phyloP scores from a whole-genome alignment of 2,797 vertebrate species.

The Oophaga sylvatica region DNA sequence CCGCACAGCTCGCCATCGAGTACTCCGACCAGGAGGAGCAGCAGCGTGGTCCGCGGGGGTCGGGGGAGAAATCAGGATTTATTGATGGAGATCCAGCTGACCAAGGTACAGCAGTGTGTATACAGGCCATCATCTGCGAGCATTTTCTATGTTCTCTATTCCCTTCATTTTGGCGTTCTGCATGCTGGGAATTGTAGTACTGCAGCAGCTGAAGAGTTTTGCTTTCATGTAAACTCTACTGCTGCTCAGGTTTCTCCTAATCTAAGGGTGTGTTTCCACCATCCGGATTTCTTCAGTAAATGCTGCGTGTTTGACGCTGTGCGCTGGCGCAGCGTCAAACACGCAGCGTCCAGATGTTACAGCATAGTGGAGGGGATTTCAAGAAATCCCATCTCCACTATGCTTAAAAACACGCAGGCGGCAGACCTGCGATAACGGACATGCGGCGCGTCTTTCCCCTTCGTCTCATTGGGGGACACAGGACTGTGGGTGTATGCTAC shows the following conservation, averaged over 20 bases:
- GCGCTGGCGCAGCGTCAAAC: too few relatives aligned
- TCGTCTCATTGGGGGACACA: too few relatives aligned
- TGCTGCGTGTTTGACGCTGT: too few relatives aligned
- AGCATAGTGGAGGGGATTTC: too few relatives aligned
- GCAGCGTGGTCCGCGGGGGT: conserved; percentile 78
- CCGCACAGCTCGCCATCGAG: conserved; percentile 93
- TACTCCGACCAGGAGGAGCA: conserved; percentile 86
- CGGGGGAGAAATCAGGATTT: conserved; percentile 91
- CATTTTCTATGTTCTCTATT: not conserved
- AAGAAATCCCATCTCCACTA: too few relatives aligned
- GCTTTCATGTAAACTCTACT: not conserved
- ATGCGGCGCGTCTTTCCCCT: too few relatives aligned
- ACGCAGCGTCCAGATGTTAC: too few relatives aligned
- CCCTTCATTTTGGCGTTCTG: not conserved
- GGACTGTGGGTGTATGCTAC: too few relatives aligned
- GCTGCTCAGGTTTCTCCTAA: not conserved
- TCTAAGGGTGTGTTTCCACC: too few relatives aligned
- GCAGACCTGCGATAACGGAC: too few relatives aligned
- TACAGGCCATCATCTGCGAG: not conserved
- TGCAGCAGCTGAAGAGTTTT: not conserved
- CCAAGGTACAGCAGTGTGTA: conserved; percentile 80
- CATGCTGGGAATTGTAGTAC: not conserved
- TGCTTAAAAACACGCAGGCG: too few relatives aligned
- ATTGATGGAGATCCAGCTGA: conserved; percentile 97
- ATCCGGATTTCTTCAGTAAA: too few relatives aligned